Base-by-base conservation (phyloP, 1,140 invertebrate species). In the Chlorops oryzae region DNA sequence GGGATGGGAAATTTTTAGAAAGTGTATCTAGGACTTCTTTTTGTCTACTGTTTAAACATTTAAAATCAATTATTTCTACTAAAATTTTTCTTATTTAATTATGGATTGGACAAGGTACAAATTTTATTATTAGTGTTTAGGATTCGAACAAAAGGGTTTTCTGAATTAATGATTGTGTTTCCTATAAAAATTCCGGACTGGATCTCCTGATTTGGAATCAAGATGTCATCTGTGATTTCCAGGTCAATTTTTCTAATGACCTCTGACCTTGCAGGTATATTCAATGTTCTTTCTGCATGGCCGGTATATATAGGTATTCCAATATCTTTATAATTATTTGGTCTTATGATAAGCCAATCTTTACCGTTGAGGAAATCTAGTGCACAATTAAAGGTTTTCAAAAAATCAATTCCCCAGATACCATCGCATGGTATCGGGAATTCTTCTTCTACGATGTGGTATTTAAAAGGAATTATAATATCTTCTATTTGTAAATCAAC, bases 351-450 rank as follows among this genome's bases (percentile, higher is more conserved):
- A 4, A n/a, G 5, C n/a, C 15, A 28, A 27, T 28, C 23, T 45
- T n/a, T 20, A n/a, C 20, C 22, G 10, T 24, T 15, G 6, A 13
- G 20, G 17, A 24, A 45, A 10, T 45, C 43, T 45, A 45, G 17
- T 9, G 17, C 28, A 28, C 43, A 6, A 4, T 45, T 45, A 20
- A n/a, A 45, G 15, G 4, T 27, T 15, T 24, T 45, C 28, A 45
- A 13, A n/a, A 45, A 45, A 45, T 45, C 43, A 13, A 10, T 24
- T 5, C 43, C 43, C 4, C 24, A 13, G 24, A 45, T 45, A 5
- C 22, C 43, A 23, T 45, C 22, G 13, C 23, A 23, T 24, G 43
- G 43, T 15, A 45, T 45, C 7, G 21, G 21, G 10, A 45, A 45
- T 5, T 45, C 17, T 3, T 27, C 23, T 24, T 22, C 22, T 15